Percentiles rank a stretch among this genome's conserved stretches.
These are phyloP conservation scores for Drosophila cognata DNA, from an alignment of 2,888 invertebrate species.

Conservation along the genomic window DNA sequence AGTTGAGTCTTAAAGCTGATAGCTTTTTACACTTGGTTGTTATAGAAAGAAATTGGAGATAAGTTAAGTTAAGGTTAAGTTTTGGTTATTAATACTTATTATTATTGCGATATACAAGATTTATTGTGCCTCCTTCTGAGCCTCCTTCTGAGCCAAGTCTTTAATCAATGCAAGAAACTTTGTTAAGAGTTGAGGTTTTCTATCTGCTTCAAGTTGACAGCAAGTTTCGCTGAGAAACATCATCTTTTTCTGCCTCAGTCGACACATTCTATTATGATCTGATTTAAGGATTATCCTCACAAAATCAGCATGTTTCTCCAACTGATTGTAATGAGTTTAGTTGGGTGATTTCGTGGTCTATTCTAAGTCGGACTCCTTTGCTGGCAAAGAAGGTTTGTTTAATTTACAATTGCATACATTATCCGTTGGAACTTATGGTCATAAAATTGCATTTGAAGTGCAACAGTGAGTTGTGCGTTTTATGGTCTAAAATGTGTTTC, in stretches of 20 bases:
- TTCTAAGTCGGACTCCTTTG: not conserved
- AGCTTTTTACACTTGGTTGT: not conserved
- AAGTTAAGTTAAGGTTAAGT: not conserved
- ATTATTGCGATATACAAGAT: not conserved
- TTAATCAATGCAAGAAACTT: no score
- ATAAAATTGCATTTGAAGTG: constrained; percentile 37
- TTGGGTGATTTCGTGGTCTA: not conserved
- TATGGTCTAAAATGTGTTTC: constrained; percentile 70
- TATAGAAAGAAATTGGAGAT: not conserved
- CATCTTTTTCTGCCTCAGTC: not conserved
- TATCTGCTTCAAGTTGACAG: not conserved
- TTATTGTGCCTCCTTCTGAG: no score
- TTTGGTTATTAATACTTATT: not conserved
- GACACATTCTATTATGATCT: not conserved
- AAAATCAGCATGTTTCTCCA: not conserved
- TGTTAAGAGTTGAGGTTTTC: not conserved
- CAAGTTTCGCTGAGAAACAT: not conserved
- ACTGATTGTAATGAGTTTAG: not conserved
- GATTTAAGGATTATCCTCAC: not conserved
- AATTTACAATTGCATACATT: constrained; percentile 20
- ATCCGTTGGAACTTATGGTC: constrained; percentile 7
- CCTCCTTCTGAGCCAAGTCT: no score
- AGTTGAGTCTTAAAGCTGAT: not conserved
- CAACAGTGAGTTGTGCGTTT: constrained; percentile 37
- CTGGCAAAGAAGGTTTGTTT: not conserved